phyloP scores from a whole-genome alignment of 2,888 invertebrate genomes.

The Drosophila neutralis region DNA sequence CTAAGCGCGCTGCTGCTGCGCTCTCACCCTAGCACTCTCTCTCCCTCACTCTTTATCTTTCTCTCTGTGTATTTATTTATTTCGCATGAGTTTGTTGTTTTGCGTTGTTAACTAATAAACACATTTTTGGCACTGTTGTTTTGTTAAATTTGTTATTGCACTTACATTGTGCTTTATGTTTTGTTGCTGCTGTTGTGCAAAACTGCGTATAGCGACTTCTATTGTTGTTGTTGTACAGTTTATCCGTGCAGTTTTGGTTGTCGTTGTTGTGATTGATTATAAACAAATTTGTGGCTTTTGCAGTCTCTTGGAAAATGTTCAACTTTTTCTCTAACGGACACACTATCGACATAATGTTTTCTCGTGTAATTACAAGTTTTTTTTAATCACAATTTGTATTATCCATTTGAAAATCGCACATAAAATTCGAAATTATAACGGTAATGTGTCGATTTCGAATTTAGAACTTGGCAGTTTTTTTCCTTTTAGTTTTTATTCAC shows the following conservation, averaged over 20 bases:
- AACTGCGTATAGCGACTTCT: constrained; percentile 40
- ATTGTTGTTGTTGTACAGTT: constrained; percentile 33
- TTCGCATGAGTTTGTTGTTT: constrained; percentile 45
- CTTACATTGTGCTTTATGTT: constrained; percentile 59
- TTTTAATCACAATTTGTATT: constrained; percentile 35
- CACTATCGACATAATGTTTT: constrained; percentile 83
- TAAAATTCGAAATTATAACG: constrained; percentile 8
- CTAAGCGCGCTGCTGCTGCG: constrained; percentile 63
- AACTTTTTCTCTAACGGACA: constrained; percentile 81
- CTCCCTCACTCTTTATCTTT: constrained; percentile 10
- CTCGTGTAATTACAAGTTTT: constrained; percentile 1
- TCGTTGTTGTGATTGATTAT: constrained; percentile 50
- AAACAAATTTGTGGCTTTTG: constrained; percentile 59
- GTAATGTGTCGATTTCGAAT: background rate
- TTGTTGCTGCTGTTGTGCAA: constrained; percentile 31
- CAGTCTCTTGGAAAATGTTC: constrained; percentile 79
- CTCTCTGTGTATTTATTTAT: constrained; percentile 13
- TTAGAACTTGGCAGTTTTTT: background rate
- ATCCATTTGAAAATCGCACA: background rate
- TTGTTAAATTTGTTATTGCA: constrained; percentile 27
- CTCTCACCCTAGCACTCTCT: constrained; percentile 21
- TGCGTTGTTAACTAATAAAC: constrained; percentile 64
- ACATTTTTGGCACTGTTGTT: constrained; percentile 36
- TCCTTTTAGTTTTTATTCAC: background rate
- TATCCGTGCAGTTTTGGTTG: constrained; percentile 52